Evolutionary conservation across 1,140 invertebrate genomes (phyloP), one percentile per base, ranked within the genome.

Genomic region (Epicauta chinensis): DNA sequence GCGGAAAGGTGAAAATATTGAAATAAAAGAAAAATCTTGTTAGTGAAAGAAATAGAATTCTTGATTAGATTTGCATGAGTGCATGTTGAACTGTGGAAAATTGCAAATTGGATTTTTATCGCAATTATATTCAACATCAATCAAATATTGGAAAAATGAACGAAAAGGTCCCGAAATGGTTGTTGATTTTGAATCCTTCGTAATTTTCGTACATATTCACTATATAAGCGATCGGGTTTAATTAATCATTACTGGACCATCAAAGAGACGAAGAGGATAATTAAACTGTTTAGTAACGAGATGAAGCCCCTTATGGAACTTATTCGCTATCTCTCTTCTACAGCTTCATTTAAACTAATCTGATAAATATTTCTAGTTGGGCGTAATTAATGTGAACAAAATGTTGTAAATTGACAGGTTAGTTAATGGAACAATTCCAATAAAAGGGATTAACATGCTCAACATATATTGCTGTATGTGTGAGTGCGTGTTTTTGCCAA

Each of bases 41-140:
- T 3, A 7, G 32, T 3, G 32, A 34, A 11, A 34, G 32, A 12
- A 3, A 34, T 12, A 23, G 23, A 23, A 23, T 23, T 23, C 23
- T 23, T 12, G 15, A 43, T 43, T 43, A 16, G 41, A 23, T 43
- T 43, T 43, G 16, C 41, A 23, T 29, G 41, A 43, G n/a, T 43
- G 41, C 41, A 43, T 43, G 9, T 23, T 16, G 41, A 43, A 23
- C 15, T 43, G 41, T 43, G 17, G 41, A 43, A 43, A 43, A 43
- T 43, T 16, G 17, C 15, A 23, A 43, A 43, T 43, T 16, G 16
- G 10, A 34, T 34, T 34, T 34, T 34, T 34, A 34, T 34, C 10
- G 1, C 12, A 2, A 34, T 11, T 6, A 12, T 10, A 34, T 11
- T 34, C 12, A 34, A 3, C 10, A 34, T 34, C 32, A 34, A n/a